Percentiles rank a stretch among this genome's conserved stretches.
Conservation (phyloP, 2,797 vertebrate species). For the Tokudaia tokunoshimensis region DNA sequence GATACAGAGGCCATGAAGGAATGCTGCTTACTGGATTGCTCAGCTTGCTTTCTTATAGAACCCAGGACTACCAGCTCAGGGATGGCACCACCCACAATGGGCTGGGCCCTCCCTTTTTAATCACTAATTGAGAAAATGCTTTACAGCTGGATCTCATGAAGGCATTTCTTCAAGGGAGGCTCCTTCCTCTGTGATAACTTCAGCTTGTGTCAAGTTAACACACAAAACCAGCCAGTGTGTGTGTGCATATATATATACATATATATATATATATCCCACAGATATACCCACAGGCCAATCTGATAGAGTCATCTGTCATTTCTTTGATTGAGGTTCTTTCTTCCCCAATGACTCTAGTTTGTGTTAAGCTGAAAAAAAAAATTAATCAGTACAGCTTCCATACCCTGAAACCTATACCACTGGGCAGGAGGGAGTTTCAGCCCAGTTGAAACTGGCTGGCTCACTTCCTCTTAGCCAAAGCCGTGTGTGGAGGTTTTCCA, state of each 20-base stretch:
- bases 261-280: neutral
- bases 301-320: neutral
- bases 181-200: neutral
- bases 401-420: neutral
- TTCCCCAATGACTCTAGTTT: neutral
- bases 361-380: neutral
- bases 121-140: neutral
- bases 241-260: no score
- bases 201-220: neutral
- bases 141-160: neutral
- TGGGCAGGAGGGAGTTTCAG: neutral
- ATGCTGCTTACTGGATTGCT: neutral
- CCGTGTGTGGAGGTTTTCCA: neutral
- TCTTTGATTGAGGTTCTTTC: neutral
- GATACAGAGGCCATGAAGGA: neutral
- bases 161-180: neutral
- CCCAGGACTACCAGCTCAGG: neutral
- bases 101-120: neutral
- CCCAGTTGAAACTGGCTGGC: neutral
- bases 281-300: neutral
- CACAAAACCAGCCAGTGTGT: neutral
- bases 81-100: neutral
- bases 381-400: neutral
- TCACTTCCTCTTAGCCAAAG: conserved; percentile 57
- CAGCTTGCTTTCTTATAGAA: neutral